These are phyloP conservation scores for Aphaenogaster rudis DNA, from an alignment of 1,140 invertebrate species.

Conservation along the genomic window DNA sequence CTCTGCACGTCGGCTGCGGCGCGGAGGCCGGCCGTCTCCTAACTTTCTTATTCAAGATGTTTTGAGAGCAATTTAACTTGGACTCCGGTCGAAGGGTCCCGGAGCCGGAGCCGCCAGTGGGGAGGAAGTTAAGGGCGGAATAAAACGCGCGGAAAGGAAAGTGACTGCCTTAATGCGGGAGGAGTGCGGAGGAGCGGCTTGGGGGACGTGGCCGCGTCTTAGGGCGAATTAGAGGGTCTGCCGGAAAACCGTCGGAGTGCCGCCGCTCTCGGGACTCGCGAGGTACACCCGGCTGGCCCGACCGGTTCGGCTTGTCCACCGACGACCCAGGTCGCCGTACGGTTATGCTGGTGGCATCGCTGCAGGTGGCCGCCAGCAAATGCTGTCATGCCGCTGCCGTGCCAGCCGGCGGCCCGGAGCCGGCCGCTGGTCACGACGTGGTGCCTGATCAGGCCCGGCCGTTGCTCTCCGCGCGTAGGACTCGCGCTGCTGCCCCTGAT, in stretches of 20 bases:
- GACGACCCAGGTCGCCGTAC: slow-evolving; percentile 69
- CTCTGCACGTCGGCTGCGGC: not conserved
- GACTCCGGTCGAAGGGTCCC: slow-evolving; percentile 9
- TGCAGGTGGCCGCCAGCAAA: slow-evolving; percentile 83
- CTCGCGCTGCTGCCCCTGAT: slow-evolving; percentile 72
- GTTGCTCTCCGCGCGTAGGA: slow-evolving; percentile 65
- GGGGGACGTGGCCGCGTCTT: slow-evolving; percentile 75
- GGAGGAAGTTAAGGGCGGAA: not conserved
- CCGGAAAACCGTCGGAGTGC: not conserved
- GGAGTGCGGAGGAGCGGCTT: slow-evolving; percentile 36
- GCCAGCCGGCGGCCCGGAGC: slow-evolving; percentile 83
- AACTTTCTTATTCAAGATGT: slow-evolving; percentile 66
- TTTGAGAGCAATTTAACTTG: slow-evolving; percentile 77
- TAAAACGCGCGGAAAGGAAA: slow-evolving; percentile 44
- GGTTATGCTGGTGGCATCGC: slow-evolving; percentile 78
- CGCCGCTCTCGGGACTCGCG: not conserved
- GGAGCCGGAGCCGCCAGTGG: not conserved
- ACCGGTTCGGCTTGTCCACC: slow-evolving; percentile 66
- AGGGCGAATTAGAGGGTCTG: slow-evolving; percentile 10
- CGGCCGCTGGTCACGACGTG: slow-evolving; percentile 79
- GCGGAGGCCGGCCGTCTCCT: not conserved
- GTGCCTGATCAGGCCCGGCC: slow-evolving; percentile 66
- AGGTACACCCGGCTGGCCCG: slow-evolving; percentile 66
- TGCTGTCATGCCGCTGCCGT: slow-evolving; percentile 86
- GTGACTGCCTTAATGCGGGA: slow-evolving; percentile 30